Evolutionary conservation across 2,888 invertebrate species (phyloP).

Genomic region (Gisinianus flammeolus): DNA sequence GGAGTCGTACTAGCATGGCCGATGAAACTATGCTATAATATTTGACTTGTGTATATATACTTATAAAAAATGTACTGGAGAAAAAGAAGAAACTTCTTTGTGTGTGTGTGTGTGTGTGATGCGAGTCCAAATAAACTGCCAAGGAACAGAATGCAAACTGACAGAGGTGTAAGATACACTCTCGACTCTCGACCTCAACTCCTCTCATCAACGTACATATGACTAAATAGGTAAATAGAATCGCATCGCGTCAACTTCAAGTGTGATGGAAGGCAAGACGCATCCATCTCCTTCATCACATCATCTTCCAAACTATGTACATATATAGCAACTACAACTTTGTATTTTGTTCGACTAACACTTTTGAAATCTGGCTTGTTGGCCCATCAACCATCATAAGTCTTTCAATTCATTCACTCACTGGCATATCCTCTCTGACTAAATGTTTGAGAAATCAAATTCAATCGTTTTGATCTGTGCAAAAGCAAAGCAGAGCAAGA

Average conservation of each 20-base stretch:
- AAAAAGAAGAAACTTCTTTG: background rate
- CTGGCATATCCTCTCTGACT: no score
- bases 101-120: background rate
- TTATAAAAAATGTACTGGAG: background rate
- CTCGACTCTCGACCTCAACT: background rate
- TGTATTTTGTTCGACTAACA: no score
- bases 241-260: conserved; percentile 21
- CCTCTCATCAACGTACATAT: no score
- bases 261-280: conserved; percentile 26
- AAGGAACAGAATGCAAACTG: background rate
- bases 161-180: conserved; percentile 23
- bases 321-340: no score
- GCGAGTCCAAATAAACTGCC: background rate
- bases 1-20: background rate
- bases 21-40: background rate
- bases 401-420: no score
- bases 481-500: no score
- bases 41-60: background rate
- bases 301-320: background rate
- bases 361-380: no score
- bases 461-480: no score
- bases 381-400: no score
- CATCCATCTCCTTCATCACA: conserved; percentile 18
- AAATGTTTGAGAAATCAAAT: no score
- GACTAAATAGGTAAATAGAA: conserved; percentile 16